These are phyloP conservation scores for Oncopeltus fasciatus DNA, from an alignment of 1,140 invertebrate genomes.

Conservation along the genomic window DNA sequence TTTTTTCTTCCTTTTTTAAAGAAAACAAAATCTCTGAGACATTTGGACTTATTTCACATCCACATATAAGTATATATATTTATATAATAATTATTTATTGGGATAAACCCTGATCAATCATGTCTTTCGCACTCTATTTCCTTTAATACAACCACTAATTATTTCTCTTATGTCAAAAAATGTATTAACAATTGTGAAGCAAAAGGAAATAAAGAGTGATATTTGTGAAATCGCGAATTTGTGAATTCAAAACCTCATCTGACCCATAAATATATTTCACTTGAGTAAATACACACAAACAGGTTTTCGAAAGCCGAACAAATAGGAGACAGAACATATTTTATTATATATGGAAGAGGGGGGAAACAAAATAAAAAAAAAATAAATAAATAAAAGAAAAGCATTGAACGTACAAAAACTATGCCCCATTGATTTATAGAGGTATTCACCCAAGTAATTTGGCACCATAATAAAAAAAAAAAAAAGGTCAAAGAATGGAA, in stretches of 20 bases:
- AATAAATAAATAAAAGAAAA: too few species aligned
- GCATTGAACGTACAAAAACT: conserved; percentile 12
- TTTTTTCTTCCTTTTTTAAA: not conserved
- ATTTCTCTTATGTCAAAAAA: not conserved
- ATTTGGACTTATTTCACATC: conserved; percentile 6
- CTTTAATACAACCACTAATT: conserved; percentile 11
- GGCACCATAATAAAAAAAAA: conserved; percentile 4
- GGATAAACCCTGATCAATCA: conserved; percentile 10
- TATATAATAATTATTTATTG: not conserved
- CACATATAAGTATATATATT: not conserved
- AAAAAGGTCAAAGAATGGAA: conserved; percentile 3
- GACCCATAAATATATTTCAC: too few species aligned
- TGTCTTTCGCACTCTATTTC: conserved; percentile 3
- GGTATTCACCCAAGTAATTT: not conserved
- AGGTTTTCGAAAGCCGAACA: not conserved
- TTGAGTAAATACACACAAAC: not conserved
- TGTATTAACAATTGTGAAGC: not conserved
- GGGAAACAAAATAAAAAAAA: too few species aligned
- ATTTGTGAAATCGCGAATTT: conserved; percentile 1
- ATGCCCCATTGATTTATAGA: not conserved
- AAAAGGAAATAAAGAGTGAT: conserved; percentile 8
- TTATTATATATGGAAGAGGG: not conserved
- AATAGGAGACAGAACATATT: conserved; percentile 8
- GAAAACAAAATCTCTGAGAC: not conserved
- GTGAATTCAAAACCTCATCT: too few species aligned